These are phyloP conservation scores for Redunca redunca DNA, from an alignment of 2,113 vertebrate species.

Conservation along the genomic window DNA sequence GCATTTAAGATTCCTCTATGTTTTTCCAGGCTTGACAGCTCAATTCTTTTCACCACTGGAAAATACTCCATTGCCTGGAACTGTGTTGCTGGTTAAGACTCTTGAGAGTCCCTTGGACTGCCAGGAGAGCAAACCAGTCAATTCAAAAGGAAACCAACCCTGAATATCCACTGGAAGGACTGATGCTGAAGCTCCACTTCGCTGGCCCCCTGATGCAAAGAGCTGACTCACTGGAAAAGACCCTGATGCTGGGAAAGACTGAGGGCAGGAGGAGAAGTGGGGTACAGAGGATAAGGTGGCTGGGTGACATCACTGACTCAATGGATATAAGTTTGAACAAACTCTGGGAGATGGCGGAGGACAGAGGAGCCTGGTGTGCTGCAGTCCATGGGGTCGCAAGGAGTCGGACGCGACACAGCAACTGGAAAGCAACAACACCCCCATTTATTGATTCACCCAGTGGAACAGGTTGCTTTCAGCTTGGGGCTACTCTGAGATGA, in stretches of 20 bases:
- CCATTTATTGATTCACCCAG: not conserved
- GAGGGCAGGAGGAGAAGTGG: not conserved
- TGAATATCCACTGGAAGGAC: not conserved
- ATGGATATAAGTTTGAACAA: not conserved
- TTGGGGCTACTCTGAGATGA: not conserved
- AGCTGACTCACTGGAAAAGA: not conserved
- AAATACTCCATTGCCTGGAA: not conserved
- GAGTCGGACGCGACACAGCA: accelerated
- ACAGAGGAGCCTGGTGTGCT: not conserved
- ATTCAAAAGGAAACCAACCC: not conserved
- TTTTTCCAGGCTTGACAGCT: not conserved
- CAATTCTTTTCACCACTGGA: not conserved
- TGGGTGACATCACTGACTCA: not conserved
- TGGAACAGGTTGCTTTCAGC: not conserved
- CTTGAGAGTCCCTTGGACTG: not conserved
- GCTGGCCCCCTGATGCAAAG: not conserved
- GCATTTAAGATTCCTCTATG: not conserved
- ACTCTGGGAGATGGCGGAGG: not conserved
- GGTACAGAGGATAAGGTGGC: not conserved
- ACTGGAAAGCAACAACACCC: not conserved
- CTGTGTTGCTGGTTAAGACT: not conserved
- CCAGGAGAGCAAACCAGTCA: not conserved
- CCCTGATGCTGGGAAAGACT: not conserved
- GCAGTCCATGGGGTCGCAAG: not conserved
- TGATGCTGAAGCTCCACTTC: not conserved